Evolutionary conservation across 2,113 vertebrate species (phyloP).

Genomic region (Columbina picui): DNA sequence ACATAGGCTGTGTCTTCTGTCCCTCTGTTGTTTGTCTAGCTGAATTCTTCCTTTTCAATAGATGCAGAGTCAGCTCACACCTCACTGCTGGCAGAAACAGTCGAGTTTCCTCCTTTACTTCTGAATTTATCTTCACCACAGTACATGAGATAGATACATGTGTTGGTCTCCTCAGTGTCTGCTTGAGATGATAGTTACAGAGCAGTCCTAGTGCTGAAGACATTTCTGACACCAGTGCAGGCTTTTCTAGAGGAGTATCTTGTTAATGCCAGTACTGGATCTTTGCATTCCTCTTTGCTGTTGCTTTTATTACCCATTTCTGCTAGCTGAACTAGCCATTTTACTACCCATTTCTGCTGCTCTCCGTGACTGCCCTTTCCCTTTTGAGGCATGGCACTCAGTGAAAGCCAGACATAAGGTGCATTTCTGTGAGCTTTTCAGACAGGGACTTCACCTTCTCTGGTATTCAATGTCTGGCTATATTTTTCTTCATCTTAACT

Average conservation of each 20-base stretch:
- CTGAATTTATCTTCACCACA: not conserved
- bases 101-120: not conserved
- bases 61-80: not conserved
- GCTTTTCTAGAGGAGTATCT: not conserved
- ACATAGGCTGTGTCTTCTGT: not conserved
- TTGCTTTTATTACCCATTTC: not conserved
- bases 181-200: not conserved
- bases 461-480: not conserved
- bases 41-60: not conserved
- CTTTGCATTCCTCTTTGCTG: not conserved
- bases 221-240: not conserved
- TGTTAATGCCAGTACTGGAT: not conserved
- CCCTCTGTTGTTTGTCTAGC: not conserved
- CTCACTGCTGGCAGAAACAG: not conserved
- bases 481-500: not conserved
- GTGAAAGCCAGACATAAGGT: not conserved
- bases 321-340: not conserved
- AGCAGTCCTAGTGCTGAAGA: not conserved
- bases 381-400: not conserved
- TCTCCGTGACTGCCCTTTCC: not conserved
- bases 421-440: conserved; percentile 1
- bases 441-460: not conserved
- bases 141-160: not conserved
- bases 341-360: not conserved
- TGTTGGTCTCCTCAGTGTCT: not conserved